phyloP scores from a whole-genome alignment of 2,797 vertebrate species.

The Clarias pachynema region DNA sequence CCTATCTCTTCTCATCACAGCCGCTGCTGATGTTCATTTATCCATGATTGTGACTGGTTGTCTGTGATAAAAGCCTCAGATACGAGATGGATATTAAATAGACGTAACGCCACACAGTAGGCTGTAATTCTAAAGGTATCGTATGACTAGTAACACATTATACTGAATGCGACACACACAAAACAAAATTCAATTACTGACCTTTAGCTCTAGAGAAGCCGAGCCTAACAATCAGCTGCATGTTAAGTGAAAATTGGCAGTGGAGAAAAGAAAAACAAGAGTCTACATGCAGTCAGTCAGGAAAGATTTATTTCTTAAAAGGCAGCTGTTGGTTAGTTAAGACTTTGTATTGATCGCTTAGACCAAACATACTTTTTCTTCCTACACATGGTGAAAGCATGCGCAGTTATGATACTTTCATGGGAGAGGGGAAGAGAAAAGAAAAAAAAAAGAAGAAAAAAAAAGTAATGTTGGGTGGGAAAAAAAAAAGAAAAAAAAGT shows the following conservation, averaged over 20 bases:
- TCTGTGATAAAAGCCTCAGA: not conserved
- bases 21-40: not conserved
- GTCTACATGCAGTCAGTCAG: conserved; percentile 37
- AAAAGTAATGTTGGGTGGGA: conserved; percentile 58
- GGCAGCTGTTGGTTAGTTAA: conserved; percentile 66
- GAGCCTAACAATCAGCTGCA: conserved; percentile 77
- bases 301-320: conserved; percentile 69
- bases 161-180: conserved; percentile 61
- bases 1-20: not conserved
- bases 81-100: not conserved
- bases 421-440: not conserved
- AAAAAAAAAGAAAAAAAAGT: conserved; percentile 55
- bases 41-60: not conserved
- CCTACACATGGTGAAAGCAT: conserved; percentile 56
- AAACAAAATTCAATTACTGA: conserved; percentile 80
- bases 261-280: conserved; percentile 22
- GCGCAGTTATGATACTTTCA: conserved; percentile 56
- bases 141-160: conserved; percentile 64
- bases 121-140: not conserved
- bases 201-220: conserved; percentile 73
- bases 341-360: conserved; percentile 74
- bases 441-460: conserved; percentile 53
- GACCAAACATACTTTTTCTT: conserved; percentile 63
- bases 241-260: conserved; percentile 75
- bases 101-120: not conserved